These are phyloP conservation scores for Xiphophorus birchmanni DNA, from an alignment of 2,797 vertebrate species.

Conservation along the genomic window DNA sequence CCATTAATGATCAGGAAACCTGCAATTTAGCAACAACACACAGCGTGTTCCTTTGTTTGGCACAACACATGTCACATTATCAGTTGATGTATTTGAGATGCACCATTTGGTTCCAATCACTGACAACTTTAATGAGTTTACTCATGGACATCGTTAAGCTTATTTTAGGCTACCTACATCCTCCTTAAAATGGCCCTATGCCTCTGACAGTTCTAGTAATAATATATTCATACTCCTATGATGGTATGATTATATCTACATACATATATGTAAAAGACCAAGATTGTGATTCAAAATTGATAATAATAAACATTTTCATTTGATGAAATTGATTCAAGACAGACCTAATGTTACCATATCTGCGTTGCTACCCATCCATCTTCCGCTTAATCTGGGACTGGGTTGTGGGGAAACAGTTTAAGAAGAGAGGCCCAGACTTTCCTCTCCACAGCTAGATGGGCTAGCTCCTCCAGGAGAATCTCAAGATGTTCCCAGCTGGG, in stretches of 20 bases:
- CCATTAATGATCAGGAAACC: conserved; percentile 3
- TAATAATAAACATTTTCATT: background rate
- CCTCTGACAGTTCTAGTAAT: background rate
- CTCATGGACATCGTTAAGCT: background rate
- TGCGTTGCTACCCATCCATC: too few relatives aligned
- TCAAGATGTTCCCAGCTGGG: too few relatives aligned
- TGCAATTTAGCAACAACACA: background rate
- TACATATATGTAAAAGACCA: background rate
- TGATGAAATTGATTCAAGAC: background rate
- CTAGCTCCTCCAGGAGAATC: too few relatives aligned
- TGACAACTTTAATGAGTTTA: background rate
- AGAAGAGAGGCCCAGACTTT: too few relatives aligned
- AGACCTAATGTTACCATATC: background rate
- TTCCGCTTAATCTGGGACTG: too few relatives aligned
- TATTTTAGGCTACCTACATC: background rate
- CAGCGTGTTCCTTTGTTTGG: background rate
- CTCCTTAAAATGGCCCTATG: background rate
- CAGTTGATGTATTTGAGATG: background rate
- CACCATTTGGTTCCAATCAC: background rate
- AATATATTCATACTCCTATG: background rate
- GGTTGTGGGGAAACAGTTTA: too few relatives aligned
- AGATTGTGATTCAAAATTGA: background rate
- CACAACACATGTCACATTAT: background rate
- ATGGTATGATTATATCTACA: background rate
- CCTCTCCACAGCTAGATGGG: too few relatives aligned